phyloP scores from a whole-genome alignment of 2,888 invertebrate genomes.

The Neelides folsomi region DNA sequence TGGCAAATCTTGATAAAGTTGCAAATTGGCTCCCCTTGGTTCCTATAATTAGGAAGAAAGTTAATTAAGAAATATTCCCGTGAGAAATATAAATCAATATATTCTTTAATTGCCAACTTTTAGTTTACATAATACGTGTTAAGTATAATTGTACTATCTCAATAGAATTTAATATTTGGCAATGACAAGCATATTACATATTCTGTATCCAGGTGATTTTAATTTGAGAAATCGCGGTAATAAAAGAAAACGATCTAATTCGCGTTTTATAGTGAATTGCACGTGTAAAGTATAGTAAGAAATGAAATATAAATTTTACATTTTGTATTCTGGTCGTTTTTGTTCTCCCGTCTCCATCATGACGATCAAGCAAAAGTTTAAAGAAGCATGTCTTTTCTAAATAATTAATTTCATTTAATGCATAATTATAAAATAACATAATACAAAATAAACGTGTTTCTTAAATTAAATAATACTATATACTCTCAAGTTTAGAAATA shows the following conservation, averaged over 20 bases:
- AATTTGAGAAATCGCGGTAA: background rate
- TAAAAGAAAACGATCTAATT: no score
- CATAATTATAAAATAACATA: background rate
- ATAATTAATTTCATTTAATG: background rate
- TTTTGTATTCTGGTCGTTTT: conserved; percentile 7
- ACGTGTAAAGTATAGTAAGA: no score
- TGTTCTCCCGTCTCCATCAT: conserved; percentile 11
- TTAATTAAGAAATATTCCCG: no score
- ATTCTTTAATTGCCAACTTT: no score
- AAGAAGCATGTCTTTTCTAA: conserved; percentile 29
- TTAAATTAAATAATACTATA: background rate
- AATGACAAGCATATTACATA: no score
- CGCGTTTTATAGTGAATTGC: no score
- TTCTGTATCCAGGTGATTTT: conserved; percentile 7
- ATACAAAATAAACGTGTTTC: background rate
- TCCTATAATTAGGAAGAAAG: conserved; percentile 7
- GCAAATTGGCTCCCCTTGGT: conserved; percentile 23
- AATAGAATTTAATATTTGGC: no score
- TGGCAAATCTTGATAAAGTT: conserved; percentile 23
- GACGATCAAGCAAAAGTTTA: conserved; percentile 21
- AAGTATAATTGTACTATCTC: no score
- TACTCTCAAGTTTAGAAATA: no score
- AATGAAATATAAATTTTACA: no score
- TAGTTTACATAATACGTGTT: no score
- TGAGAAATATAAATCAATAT: no score